phyloP scores from a whole-genome alignment of 2,113 vertebrate genomes.

The Seriola aureovittata region DNA sequence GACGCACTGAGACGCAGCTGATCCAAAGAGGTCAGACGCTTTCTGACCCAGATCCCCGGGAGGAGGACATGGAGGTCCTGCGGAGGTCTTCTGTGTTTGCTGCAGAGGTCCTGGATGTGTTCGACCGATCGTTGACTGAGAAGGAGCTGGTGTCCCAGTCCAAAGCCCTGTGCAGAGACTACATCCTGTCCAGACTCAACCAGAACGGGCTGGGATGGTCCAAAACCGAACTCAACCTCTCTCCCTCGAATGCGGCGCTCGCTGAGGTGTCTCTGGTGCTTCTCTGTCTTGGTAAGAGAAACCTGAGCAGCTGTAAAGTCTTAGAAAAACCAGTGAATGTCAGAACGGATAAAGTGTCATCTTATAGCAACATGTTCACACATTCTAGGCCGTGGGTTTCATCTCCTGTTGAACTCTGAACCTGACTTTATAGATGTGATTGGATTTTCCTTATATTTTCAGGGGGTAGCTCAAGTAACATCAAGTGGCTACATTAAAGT shows the following conservation, averaged over 20 bases:
- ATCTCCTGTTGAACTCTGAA: conserved; percentile 9
- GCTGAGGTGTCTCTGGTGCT: conserved; percentile 91
- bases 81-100: conserved; percentile 91
- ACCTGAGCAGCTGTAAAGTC: neutral
- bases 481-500: neutral
- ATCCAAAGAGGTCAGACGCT: conserved; percentile 61
- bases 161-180: conserved; percentile 93
- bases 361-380: neutral
- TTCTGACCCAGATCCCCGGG: conserved; percentile 43
- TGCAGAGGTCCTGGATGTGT: conserved; percentile 92
- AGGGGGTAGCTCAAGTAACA: neutral
- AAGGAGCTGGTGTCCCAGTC: conserved; percentile 95
- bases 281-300: conserved; percentile 90
- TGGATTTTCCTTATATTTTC: neutral
- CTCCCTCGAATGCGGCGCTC: conserved; percentile 84
- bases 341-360: neutral
- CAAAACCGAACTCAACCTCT: conserved; percentile 84
- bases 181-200: conserved; percentile 91
- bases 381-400: neutral
- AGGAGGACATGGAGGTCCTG: conserved; percentile 87
- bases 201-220: conserved; percentile 92
- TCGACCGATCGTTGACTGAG: conserved; percentile 92
- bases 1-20: conserved; percentile 39
- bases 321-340: neutral
- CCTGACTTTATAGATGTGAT: neutral